Percentiles rank a stretch among this genome's conserved stretches.
Evolutionary conservation across 2,113 vertebrate species (phyloP).

Genomic region (Zosterops lateralis): DNA sequence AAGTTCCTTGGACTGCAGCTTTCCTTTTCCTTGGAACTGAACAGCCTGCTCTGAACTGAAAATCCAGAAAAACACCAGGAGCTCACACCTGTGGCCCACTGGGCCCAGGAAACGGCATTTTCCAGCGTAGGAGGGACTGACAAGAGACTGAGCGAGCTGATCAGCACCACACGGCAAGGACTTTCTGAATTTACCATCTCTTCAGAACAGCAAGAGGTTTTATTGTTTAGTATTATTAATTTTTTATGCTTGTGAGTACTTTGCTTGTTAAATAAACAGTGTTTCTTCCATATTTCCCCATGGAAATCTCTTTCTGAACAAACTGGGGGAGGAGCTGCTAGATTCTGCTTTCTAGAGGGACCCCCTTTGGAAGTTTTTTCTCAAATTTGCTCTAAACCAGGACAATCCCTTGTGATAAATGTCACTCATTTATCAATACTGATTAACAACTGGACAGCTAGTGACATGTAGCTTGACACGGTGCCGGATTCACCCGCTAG

Average conservation of each 20-base stretch:
- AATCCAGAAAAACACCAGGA: not conserved
- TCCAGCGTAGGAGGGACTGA: not conserved
- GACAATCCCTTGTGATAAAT: not conserved
- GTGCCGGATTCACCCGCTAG: too few species aligned
- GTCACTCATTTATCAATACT: not conserved
- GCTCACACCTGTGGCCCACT: not conserved
- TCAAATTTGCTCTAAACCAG: not conserved
- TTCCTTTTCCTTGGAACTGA: not conserved
- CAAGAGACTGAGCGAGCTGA: not conserved
- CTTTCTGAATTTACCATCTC: not conserved
- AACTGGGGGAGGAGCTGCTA: not conserved
- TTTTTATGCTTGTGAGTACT: not conserved
- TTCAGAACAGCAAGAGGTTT: not conserved
- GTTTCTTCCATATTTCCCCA: not conserved
- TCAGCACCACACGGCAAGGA: not conserved
- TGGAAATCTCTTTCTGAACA: not conserved
- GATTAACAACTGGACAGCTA: not conserved
- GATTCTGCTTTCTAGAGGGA: not conserved
- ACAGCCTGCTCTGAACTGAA: not conserved
- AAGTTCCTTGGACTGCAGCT: not conserved
- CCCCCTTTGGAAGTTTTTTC: not conserved
- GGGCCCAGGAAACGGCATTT: not conserved
- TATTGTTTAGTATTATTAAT: not conserved
- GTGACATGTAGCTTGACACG: rapidly evolving
- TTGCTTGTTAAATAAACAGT: not conserved